Base-by-base conservation (phyloP, 2,888 invertebrate genomes). In the Hirtodrosophila cameraria region DNA sequence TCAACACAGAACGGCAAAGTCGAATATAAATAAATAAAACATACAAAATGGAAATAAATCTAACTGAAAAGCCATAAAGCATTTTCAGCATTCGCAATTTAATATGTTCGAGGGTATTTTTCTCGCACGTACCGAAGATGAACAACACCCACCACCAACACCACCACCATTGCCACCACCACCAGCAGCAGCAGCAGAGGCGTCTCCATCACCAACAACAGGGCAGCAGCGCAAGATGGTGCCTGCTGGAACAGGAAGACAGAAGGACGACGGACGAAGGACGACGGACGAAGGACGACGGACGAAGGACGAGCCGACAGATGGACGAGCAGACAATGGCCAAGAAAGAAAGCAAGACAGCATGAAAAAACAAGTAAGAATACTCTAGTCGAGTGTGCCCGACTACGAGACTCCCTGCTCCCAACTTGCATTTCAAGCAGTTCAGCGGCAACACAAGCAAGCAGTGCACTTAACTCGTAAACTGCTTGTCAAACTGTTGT, bases 51-150 rank as follows among this genome's bases (percentile, higher is more conserved):
- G 87, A 89, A 90, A 90, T 90, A 90, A 90, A 89, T 90, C 90
- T 90, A 89, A 86, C 87, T 81, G 88, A 88, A 86, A 89, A 89
- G 88, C 89, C 87, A 90, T 90, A 90, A 90, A 90, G 89, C 90
- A 90, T 90, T 90, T 90, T 87, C 89, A 85, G 84, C 87, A 84
- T 88, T 88, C 87, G 79, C 88, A 87, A 88, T 89, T 88, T 88
- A 89, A 89, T 89, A 88, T 86, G 82, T 85, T 87, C 82, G 85
- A 86, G 84, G 84, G 84, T 87, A 87, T 86, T 88, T 84, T 88
- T 75, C 79, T 77, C 76, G 73, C 87, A 87, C 88, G 88, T 88
- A 83, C 63, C 74, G 62, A 84, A 86, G 79, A 86, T 58, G 83
- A 81, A 89, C 89, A 75, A 88, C 88, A 69, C 82, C 78, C 84